Evolutionary conservation across 2,888 invertebrate species (phyloP).

Genomic region (Argyresthia albistria): DNA sequence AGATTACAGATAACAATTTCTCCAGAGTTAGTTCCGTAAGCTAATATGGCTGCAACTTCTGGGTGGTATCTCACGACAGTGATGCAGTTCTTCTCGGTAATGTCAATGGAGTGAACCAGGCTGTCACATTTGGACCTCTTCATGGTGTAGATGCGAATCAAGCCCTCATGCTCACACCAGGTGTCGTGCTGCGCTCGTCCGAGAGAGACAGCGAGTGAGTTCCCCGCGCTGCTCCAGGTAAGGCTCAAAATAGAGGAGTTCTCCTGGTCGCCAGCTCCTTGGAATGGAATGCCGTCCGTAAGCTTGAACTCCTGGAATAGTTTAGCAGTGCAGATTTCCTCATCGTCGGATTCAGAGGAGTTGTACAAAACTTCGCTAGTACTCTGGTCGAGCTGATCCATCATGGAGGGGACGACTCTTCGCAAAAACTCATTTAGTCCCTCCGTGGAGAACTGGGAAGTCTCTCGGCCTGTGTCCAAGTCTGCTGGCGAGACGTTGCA

Average conservation of each 20-base stretch:
- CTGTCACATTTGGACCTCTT: slow-evolving; percentile 63
- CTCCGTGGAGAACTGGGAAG: slow-evolving; percentile 36
- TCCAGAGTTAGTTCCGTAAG: slow-evolving; percentile 48
- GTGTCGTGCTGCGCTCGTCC: slow-evolving; percentile 42
- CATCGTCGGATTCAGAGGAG: slow-evolving; percentile 55
- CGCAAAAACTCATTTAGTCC: slow-evolving; percentile 48
- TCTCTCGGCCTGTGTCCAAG: slow-evolving; percentile 26
- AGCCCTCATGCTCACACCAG: slow-evolving; percentile 50
- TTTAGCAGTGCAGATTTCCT: slow-evolving; percentile 35
- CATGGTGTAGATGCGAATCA: slow-evolving; percentile 40
- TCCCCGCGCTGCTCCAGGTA: slow-evolving; percentile 48
- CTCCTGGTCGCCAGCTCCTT: slow-evolving; percentile 41
- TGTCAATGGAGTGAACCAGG: slow-evolving; percentile 34
- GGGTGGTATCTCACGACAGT: slow-evolving; percentile 46
- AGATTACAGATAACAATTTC: slow-evolving; percentile 49
- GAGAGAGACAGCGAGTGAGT: slow-evolving; percentile 42
- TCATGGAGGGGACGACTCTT: slow-evolving; percentile 44
- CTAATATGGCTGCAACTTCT: slow-evolving; percentile 34
- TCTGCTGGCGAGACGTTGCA: slow-evolving; percentile 32
- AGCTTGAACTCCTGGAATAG: slow-evolving; percentile 40
- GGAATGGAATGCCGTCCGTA: slow-evolving; percentile 18
- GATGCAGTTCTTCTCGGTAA: slow-evolving; percentile 49
- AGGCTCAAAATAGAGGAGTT: slow-evolving; percentile 31
- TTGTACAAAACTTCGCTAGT: slow-evolving; percentile 27
- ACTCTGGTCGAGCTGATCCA: slow-evolving; percentile 44